These are phyloP conservation scores for Microhierax caerulescens DNA, from an alignment of 2,797 vertebrate genomes.

Conservation along the genomic window DNA sequence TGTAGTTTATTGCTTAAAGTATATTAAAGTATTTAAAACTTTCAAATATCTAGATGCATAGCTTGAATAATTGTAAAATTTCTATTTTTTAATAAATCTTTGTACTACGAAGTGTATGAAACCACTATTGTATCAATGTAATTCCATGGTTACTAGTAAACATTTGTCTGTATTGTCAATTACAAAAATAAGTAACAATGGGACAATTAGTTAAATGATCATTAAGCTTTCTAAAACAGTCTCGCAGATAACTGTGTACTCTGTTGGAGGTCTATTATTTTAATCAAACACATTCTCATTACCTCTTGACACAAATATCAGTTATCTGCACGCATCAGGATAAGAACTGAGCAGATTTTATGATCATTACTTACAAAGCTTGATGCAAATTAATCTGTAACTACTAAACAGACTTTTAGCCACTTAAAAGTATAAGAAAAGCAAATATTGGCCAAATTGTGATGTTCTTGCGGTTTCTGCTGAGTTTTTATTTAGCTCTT, in stretches of 20 bases:
- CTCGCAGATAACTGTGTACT: neutral
- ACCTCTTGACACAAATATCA: neutral
- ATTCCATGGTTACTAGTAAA: neutral
- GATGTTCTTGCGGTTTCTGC: neutral
- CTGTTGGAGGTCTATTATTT: neutral
- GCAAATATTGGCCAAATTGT: neutral
- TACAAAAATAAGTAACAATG: neutral
- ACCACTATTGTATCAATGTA: neutral
- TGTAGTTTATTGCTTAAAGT: neutral
- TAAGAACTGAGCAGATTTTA: neutral
- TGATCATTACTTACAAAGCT: neutral
- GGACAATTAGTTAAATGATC: neutral
- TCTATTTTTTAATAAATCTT: neutral
- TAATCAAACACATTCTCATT: neutral
- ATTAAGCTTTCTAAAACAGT: neutral
- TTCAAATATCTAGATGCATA: neutral
- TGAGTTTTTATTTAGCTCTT: neutral
- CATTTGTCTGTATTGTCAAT: neutral
- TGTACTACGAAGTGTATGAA: neutral
- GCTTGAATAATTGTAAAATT: neutral
- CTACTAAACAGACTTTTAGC: neutral
- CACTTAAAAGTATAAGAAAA: neutral
- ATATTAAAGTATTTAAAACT: neutral
- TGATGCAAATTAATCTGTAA: neutral
- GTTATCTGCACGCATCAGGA: neutral